Evolutionary conservation across 2,113 vertebrate species (phyloP), one percentile per base, ranked within the genome.

Genomic region (Oncorhynchus clarkii): DNA sequence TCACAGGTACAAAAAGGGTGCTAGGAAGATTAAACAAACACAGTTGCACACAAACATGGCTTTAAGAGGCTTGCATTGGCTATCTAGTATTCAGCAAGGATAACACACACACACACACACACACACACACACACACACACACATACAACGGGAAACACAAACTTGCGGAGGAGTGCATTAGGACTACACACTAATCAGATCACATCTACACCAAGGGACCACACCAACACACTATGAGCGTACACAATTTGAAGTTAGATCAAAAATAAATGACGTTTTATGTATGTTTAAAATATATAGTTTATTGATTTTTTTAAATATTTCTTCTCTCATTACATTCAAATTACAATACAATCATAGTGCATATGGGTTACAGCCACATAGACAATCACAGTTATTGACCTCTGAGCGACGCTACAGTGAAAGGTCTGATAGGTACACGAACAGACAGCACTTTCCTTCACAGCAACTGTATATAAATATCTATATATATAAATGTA

Each of bases 331-430:
- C 70, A 27, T 88, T 81, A 89, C 91, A 92, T 89, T 92, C 85
- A 91, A 92, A 92, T 92, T 89, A 91, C 90, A 92, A 89, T 91
- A 92, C 91, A 93, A 91, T 92, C 90, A 92, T 92, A 91, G 90
- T 93, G 93, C 87, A 79, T 86, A 8, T 6, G 86, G 90, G 80
- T 86, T 84, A 92, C 84, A 89, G 51, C 20, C 6, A 18, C n/a
- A 22, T 34, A 20, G 18, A 34, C 34, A 1, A 20, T 2, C 12
- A 67, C 11, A 16, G 27, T 67, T 34, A 7, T 26, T 18, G 66
- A 20, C 31, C 29, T 14, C 18, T 68, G 67, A 31, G 13, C 6
- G 62, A 67, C 6, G 26, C 65, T 67, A 16, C 26, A 67, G 13
- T 4, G 60, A 11, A 11, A 65, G 18, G 8, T 39, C 39, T 9